phyloP scores from a whole-genome alignment of 2,797 vertebrate species.

The Discoglossus pictus region DNA sequence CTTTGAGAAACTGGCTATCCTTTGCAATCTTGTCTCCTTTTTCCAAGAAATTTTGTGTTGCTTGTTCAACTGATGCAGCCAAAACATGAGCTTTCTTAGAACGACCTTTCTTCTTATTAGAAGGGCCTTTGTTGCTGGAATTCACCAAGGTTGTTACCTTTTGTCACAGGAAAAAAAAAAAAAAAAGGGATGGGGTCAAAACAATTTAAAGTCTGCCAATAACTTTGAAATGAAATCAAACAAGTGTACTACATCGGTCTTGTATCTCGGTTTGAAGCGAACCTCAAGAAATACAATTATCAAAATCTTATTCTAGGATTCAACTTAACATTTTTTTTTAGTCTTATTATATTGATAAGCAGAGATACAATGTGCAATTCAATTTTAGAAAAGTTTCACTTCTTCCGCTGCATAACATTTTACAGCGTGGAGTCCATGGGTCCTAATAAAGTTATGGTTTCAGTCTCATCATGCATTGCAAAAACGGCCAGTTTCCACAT shows the following conservation, averaged over 20 bases:
- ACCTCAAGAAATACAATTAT: too few relatives aligned
- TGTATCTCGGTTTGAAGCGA: too few relatives aligned
- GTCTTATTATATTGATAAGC: too few relatives aligned
- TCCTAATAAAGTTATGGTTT: too few relatives aligned
- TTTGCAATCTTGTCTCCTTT: constrained; percentile 98
- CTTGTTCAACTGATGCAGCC: constrained; percentile 95
- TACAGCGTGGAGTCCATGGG: too few relatives aligned
- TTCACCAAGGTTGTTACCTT: constrained; percentile 98
- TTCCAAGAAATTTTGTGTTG: constrained; percentile 96
- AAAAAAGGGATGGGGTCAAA: not conserved
- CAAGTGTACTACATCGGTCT: constrained; percentile 1
- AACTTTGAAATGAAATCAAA: not conserved
- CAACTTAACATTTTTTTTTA: too few relatives aligned
- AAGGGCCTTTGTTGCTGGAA: constrained; percentile 96
- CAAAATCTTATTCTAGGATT: too few relatives aligned
- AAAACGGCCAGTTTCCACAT: too few relatives aligned
- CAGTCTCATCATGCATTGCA: too few relatives aligned
- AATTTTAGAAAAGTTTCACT: too few relatives aligned
- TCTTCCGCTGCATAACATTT: too few relatives aligned
- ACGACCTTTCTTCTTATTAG: constrained; percentile 97
- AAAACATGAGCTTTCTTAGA: constrained; percentile 98
- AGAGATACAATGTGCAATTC: too few relatives aligned
- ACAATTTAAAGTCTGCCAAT: constrained; percentile 19
- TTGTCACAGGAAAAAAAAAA: constrained; percentile 30
- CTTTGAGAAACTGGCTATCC: constrained; percentile 96